Percentiles rank a stretch among this genome's conserved stretches.
Conservation (phyloP, 2,113 vertebrate genomes). For the Todiramphus saurophagus region DNA sequence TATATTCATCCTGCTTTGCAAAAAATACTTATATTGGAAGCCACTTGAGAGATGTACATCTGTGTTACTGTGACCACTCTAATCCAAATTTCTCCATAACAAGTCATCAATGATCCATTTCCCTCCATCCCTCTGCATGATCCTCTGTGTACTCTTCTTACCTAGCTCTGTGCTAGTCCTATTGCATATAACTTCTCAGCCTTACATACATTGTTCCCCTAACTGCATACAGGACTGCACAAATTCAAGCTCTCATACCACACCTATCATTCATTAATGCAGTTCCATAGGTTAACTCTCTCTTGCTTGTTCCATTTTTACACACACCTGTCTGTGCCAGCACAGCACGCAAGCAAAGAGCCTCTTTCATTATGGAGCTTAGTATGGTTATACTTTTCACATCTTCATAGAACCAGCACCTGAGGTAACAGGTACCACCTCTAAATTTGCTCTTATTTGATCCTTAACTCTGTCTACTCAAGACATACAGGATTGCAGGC, state of each 20-base stretch:
- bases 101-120: neutral
- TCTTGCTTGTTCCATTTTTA: neutral
- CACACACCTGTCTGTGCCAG: neutral
- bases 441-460: neutral
- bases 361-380: neutral
- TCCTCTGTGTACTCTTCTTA: neutral
- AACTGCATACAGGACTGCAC: neutral
- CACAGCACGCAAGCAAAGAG: neutral
- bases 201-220: rapidly evolving
- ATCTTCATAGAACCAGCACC: neutral
- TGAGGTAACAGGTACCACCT: neutral
- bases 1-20: neutral
- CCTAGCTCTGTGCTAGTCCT: neutral
- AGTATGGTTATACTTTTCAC: neutral
- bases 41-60: neutral
- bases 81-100: neutral
- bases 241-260: neutral
- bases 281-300: neutral
- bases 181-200: neutral
- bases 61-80: neutral
- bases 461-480: neutral
- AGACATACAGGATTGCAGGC: neutral
- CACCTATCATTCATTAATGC: neutral
- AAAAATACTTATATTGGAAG: neutral
- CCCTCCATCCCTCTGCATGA: neutral